Conservation (phyloP, 2,888 invertebrate species). For the Acronicta leporina region DNA sequence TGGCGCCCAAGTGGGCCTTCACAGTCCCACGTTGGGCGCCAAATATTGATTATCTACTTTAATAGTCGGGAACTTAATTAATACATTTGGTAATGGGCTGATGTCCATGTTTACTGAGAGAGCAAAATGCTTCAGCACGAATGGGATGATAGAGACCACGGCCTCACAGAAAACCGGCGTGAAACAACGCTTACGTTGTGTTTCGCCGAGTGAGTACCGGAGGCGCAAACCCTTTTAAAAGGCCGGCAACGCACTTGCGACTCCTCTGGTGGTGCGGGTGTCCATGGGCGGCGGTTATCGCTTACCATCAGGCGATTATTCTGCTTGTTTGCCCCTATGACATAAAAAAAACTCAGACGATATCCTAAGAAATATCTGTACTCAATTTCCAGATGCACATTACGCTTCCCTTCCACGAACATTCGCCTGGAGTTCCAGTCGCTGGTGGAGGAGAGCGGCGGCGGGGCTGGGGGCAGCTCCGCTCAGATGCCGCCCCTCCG, state of each 20-base stretch:
- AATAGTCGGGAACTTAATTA: constrained; percentile 19
- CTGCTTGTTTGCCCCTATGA: too few relatives aligned
- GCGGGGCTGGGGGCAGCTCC: constrained; percentile 81
- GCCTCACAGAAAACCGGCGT: too few relatives aligned
- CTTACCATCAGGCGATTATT: too few relatives aligned
- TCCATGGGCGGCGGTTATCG: too few relatives aligned
- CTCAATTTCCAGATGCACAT: constrained; percentile 93
- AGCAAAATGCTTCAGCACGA: too few relatives aligned
- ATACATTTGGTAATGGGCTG: constrained; percentile 27
- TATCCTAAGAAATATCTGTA: not conserved
- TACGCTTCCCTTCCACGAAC: constrained; percentile 99
- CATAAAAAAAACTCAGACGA: too few relatives aligned
- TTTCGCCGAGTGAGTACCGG: too few relatives aligned
- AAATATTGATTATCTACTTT: constrained; percentile 42
- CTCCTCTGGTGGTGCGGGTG: too few relatives aligned
- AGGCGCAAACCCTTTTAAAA: too few relatives aligned
- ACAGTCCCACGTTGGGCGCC: constrained; percentile 45
- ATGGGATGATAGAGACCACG: too few relatives aligned
- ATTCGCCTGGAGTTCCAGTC: constrained; percentile 98
- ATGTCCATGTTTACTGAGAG: constrained; percentile 26
- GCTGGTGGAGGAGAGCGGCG: constrained; percentile 94
- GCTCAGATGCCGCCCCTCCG: constrained; percentile 92
- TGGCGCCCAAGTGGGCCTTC: constrained; percentile 28
- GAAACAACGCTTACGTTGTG: too few relatives aligned
- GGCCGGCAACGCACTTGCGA: too few relatives aligned